Conservation (phyloP, 2,113 vertebrate species). For the Thermophis baileyi region DNA sequence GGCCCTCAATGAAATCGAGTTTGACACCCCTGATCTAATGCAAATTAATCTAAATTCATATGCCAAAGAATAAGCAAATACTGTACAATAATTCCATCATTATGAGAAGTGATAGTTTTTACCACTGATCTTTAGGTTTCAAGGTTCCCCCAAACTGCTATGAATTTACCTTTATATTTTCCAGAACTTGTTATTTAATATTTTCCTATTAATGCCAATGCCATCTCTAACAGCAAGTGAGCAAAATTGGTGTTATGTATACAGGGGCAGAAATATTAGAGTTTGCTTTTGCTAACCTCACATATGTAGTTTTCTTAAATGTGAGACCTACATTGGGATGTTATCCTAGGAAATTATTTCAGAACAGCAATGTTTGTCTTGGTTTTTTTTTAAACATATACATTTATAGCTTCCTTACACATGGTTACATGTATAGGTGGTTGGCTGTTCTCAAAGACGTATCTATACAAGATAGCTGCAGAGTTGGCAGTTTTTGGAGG, state of each 20-base stretch:
- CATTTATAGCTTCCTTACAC: not conserved
- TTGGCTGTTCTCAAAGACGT: not conserved
- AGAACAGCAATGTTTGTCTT: not conserved
- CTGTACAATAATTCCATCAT: not conserved
- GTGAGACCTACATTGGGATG: not conserved
- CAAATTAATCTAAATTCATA: not conserved
- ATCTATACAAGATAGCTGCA: not conserved
- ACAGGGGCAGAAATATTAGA: not conserved
- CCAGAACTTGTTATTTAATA: not conserved
- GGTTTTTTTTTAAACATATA: not conserved
- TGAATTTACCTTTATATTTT: not conserved
- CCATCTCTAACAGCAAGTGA: not conserved
- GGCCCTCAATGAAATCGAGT: too few species aligned
- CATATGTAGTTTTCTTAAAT: not conserved
- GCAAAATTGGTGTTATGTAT: not conserved
- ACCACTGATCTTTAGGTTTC: not conserved
- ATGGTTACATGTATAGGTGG: not conserved
- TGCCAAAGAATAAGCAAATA: not conserved
- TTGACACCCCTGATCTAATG: not conserved
- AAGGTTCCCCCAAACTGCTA: not conserved
- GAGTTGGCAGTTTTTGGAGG: not conserved
- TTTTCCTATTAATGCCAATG: not conserved
- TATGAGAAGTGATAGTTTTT: not conserved
- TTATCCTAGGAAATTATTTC: not conserved
- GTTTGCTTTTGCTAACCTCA: not conserved